Conservation (phyloP, 2,888 invertebrate species). For the Mesorhabditis spiculigera region DNA sequence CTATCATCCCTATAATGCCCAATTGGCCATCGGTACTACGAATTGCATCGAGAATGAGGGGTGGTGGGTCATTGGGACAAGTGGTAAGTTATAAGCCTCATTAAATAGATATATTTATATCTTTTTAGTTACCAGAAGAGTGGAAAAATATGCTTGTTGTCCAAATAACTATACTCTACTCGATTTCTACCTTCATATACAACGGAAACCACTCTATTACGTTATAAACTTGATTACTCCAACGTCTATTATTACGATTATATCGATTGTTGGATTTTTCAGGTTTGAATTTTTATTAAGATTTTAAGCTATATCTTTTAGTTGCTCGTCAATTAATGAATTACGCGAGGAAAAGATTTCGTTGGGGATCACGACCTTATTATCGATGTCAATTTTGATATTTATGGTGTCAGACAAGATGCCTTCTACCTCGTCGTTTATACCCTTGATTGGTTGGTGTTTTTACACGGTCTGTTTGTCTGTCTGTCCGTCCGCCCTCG, state of each 20-base stretch:
- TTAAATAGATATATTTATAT: not conserved
- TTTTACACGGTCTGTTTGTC: too few species aligned
- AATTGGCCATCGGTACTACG: conserved; percentile 39
- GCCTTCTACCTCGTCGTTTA: conserved; percentile 62
- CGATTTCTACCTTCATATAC: conserved; percentile 30
- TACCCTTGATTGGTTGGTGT: conserved; percentile 61
- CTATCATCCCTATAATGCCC: conserved; percentile 39
- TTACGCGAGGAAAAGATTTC: conserved; percentile 51
- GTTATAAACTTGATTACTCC: conserved; percentile 44
- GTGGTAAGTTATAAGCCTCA: conserved; percentile 17
- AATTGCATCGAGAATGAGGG: conserved; percentile 53
- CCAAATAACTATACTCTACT: conserved; percentile 47
- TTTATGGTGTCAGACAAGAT: conserved; percentile 59
- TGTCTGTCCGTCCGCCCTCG: too few species aligned
- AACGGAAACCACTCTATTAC: conserved; percentile 47
- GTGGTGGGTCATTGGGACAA: conserved; percentile 45
- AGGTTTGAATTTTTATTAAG: too few species aligned
- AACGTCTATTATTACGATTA: conserved; percentile 59
- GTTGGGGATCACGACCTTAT: conserved; percentile 50
- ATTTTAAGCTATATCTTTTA: too few species aligned
- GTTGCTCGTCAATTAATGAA: conserved; percentile 46
- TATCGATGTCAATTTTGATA: conserved; percentile 61
- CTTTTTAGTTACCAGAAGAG: conserved; percentile 1
- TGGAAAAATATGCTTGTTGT: conserved; percentile 45
- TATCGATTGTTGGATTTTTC: conserved; percentile 60